These are phyloP conservation scores for Rhabdomys dilectus DNA, from an alignment of 2,113 vertebrate species.

Conservation along the genomic window DNA sequence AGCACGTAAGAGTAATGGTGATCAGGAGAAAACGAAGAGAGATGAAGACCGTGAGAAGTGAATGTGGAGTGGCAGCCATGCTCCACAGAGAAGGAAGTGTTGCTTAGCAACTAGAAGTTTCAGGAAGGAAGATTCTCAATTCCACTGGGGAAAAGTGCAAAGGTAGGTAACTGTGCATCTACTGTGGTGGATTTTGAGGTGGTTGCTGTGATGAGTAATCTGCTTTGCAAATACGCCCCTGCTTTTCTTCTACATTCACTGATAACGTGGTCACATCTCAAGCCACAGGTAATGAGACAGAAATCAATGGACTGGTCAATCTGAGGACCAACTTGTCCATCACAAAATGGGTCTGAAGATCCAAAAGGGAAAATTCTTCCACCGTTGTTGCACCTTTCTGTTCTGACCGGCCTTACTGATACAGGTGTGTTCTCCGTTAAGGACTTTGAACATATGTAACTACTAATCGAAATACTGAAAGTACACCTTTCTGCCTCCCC, in stretches of 20 bases:
- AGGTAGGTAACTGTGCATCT: conserved; percentile 52
- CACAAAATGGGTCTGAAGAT: not conserved
- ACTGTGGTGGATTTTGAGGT: conserved; percentile 7
- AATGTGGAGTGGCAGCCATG: not conserved
- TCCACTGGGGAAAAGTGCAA: conserved; percentile 7
- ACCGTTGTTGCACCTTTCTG: not conserved
- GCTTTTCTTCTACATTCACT: not conserved
- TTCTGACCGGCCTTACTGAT: not conserved
- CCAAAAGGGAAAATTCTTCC: not conserved
- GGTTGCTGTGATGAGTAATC: conserved; percentile 5
- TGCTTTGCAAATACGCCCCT: not conserved
- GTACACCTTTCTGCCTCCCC: not conserved
- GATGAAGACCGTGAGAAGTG: conserved; percentile 56
- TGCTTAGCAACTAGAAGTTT: conserved; percentile 81
- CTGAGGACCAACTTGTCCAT: not conserved
- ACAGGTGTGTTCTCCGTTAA: conserved; percentile 3
- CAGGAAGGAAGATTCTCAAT: conserved; percentile 75
- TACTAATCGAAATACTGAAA: not conserved
- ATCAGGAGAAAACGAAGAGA: conserved; percentile 13
- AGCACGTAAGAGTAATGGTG: not conserved
- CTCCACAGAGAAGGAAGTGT: conserved; percentile 66
- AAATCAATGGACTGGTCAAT: not conserved
- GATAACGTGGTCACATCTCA: conserved; percentile 8
- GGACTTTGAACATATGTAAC: not conserved
- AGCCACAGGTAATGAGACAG: not conserved